Evolutionary conservation across 2,113 vertebrate species (phyloP), one percentile per base, ranked within the genome.

Genomic region (Hemichromis elongatus): DNA sequence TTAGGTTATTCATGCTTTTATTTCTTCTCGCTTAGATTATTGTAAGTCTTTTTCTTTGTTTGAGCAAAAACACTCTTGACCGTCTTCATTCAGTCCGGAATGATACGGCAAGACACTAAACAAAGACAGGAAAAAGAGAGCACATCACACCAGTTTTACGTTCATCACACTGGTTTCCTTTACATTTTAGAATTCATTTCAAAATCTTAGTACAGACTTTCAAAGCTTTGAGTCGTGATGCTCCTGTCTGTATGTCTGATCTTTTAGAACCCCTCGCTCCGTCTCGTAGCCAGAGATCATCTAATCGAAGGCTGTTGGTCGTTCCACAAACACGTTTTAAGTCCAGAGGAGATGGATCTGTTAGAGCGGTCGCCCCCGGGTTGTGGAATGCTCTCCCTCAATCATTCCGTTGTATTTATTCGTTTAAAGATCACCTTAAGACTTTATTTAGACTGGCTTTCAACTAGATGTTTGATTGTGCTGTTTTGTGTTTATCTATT

Each of bases 301-400:
- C n/a, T n/a, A n/a, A n/a, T n/a, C n/a, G n/a, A n/a, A n/a, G n/a
- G n/a, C 55, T 56, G 24, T 28, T 56, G 54, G 24, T 56, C 4
- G 28, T 30, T 30, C 28, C 28, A 30, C 5, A 5, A 30, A 30
- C 28, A 56, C 26, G 54, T 56, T 56, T 56, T 30, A 30, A 1
- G 28, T 28, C 55, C 24, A 14, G 55, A 28, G 55, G 7, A 2
- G 55, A 56, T 4, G 0, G 54, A 28, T 28, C 24, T 28, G 28
- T 30, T 30, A 30, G 30, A 30, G 1, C 0, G n/a, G n/a, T n/a
- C n/a, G n/a, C 24, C 24, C 24, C 55, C 55, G 28, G 54, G 54
- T 0, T 16, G 54, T 28, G 55, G 24, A 28, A 0, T 56, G n/a
- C n/a, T n/a, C n/a, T 56, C 55, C 1, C 55, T 56, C 12, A 13